A percentile compares a stretch with the other conserved stretches of the same genome.
Evolutionary conservation across 2,797 vertebrate genomes (phyloP).

Genomic region (Melanotaenia parkinsoni): DNA sequence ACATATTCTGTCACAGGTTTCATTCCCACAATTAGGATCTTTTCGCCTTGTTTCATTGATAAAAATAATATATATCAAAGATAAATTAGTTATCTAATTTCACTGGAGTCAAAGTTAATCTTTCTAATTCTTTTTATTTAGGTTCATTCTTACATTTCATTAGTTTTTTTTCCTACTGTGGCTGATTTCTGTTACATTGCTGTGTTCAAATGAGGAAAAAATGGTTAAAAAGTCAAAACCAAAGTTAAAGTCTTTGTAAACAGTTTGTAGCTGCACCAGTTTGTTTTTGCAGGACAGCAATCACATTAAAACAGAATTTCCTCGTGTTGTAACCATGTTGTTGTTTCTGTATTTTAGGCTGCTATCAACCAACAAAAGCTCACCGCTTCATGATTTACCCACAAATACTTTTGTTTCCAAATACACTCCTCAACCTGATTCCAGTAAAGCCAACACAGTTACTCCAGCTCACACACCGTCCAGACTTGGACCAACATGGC

Average conservation of each 20-base stretch:
- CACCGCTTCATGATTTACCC: conserved; percentile 38
- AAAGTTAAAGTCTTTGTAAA: background rate
- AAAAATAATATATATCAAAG: background rate
- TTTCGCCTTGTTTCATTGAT: background rate
- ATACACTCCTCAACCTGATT: conserved; percentile 23
- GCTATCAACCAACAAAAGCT: conserved; percentile 20
- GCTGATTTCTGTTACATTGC: background rate
- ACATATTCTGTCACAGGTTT: background rate
- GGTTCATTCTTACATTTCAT: background rate
- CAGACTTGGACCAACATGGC: conserved; percentile 43
- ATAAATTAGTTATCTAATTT: background rate
- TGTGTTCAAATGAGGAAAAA: background rate
- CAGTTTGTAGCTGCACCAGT: background rate
- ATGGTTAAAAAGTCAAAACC: background rate
- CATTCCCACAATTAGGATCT: background rate
- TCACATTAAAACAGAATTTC: background rate
- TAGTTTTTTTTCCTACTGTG: background rate
- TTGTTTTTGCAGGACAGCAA: background rate
- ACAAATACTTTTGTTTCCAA: conserved; percentile 50
- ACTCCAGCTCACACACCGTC: conserved; percentile 3
- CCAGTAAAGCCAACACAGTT: conserved; percentile 19
- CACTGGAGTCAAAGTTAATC: background rate
- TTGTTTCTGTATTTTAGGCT: conserved; percentile 45
- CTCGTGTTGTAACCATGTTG: background rate
- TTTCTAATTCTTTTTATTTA: background rate